These are phyloP conservation scores for Merluccius polli DNA, from an alignment of 2,797 vertebrate genomes.

Conservation along the genomic window DNA sequence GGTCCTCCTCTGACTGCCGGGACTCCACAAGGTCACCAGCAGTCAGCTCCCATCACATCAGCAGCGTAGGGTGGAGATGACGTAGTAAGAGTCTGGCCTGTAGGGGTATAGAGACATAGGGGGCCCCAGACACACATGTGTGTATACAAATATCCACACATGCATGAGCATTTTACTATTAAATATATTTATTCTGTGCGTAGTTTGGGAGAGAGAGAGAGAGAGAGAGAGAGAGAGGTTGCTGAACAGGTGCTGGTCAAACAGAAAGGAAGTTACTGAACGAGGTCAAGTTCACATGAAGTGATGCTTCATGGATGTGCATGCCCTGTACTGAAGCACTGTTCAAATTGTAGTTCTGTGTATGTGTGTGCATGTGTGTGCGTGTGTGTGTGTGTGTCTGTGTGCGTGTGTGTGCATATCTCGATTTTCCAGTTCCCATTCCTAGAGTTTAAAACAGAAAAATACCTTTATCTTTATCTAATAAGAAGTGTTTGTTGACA, in stretches of 20 bases:
- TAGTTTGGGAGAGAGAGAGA: constrained; percentile 23
- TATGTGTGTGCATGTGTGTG: too few species aligned
- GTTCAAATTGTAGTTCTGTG: constrained; percentile 24
- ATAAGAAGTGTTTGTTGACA: constrained; percentile 4
- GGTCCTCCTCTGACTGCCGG: constrained; percentile 10
- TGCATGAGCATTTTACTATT: background rate
- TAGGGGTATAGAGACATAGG: background rate
- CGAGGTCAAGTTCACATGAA: constrained; percentile 41
- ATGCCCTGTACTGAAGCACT: constrained; percentile 20
- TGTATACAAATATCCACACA: background rate
- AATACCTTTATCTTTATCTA: too few species aligned
- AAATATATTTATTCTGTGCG: too few species aligned
- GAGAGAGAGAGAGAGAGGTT: constrained; percentile 22
- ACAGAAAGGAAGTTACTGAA: constrained; percentile 38
- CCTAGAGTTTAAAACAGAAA: too few species aligned
- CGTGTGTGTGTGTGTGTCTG: constrained; percentile 4
- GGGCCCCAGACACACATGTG: background rate
- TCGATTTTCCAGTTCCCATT: too few species aligned
- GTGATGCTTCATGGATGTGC: constrained; percentile 28
- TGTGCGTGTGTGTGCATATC: background rate
- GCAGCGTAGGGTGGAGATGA: background rate
- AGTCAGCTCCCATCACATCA: constrained; percentile 39
- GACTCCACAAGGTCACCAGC: constrained; percentile 38
- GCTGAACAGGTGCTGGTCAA: constrained; percentile 34
- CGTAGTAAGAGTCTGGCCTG: constrained; percentile 16